These are phyloP conservation scores for Ophioninae sp. DNA, from an alignment of 2,888 invertebrate genomes.

Conservation along the genomic window DNA sequence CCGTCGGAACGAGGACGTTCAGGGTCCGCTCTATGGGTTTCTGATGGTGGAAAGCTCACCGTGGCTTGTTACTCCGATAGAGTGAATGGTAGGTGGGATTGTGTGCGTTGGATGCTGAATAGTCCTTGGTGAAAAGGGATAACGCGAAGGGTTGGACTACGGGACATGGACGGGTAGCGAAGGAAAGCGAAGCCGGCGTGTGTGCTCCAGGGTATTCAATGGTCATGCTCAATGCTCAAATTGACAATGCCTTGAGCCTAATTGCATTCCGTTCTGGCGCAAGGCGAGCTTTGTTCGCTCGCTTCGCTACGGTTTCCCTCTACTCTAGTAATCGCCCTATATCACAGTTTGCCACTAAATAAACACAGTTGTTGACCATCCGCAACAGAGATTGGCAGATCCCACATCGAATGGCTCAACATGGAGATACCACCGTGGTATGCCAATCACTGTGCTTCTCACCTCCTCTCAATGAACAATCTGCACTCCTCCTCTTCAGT, in stretches of 20 bases:
- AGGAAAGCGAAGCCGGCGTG: slow-evolving; percentile 67
- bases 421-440: neutral
- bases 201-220: slow-evolving; percentile 71
- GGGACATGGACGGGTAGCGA: slow-evolving; percentile 48
- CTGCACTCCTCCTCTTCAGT: neutral
- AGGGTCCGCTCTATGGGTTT: neutral
- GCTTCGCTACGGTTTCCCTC: slow-evolving; percentile 48
- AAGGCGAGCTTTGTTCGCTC: slow-evolving; percentile 55
- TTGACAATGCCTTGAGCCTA: slow-evolving; percentile 73
- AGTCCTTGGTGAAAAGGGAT: slow-evolving; percentile 54
- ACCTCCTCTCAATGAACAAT: neutral
- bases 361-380: slow-evolving; percentile 47
- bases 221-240: slow-evolving; percentile 69
- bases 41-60: slow-evolving; percentile 35
- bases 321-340: neutral
- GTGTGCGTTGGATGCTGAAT: slow-evolving; percentile 29
- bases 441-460: slow-evolving; percentile 12
- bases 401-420: neutral
- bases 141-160: slow-evolving; percentile 47
- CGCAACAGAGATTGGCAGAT: slow-evolving; percentile 1
- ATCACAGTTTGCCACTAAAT: slow-evolving; percentile 16
- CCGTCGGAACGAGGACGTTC: slow-evolving; percentile 8
- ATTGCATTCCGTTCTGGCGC: slow-evolving; percentile 73
- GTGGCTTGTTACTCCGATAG: slow-evolving; percentile 22
- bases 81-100: slow-evolving; percentile 26